Evolutionary conservation across 1,140 invertebrate genomes (phyloP).

Genomic region (Hyposmocoma kahamanoa): DNA sequence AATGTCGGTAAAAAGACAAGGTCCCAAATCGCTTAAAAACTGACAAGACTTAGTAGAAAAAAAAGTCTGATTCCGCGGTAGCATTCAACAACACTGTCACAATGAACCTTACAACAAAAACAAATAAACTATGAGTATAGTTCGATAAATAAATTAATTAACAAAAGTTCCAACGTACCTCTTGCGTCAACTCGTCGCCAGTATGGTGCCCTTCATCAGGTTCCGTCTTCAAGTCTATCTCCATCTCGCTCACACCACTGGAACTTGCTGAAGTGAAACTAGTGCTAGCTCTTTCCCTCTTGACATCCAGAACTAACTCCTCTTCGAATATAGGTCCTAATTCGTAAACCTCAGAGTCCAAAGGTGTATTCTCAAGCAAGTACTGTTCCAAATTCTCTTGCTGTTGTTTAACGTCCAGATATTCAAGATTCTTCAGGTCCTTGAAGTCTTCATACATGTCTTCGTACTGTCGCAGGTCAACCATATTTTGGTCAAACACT

Average conservation of each 20-base stretch:
- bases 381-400: conserved; percentile 62
- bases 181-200: conserved; percentile 67
- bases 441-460: conserved; percentile 57
- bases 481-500: conserved; percentile 63
- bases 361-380: conserved; percentile 60
- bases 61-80: no score
- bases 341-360: conserved; percentile 58
- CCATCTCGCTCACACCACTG: conserved; percentile 68
- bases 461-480: conserved; percentile 61
- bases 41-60: no score
- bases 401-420: conserved; percentile 52
- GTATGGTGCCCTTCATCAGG: conserved; percentile 64
- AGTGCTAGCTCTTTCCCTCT: conserved; percentile 66
- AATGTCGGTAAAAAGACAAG: no score
- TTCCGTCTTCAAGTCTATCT: conserved; percentile 50
- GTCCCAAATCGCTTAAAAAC: no score
- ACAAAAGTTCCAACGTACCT: conserved; percentile 66
- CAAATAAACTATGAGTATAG: no score
- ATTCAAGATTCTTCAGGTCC: conserved; percentile 51
- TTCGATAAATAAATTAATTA: no score
- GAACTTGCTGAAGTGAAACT: conserved; percentile 68
- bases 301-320: conserved; percentile 52
- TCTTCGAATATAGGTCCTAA: conserved; percentile 59
- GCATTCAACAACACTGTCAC: no score
- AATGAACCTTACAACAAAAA: no score